phyloP scores from a whole-genome alignment of 2,888 invertebrate species.

The Phengaris alcon region DNA sequence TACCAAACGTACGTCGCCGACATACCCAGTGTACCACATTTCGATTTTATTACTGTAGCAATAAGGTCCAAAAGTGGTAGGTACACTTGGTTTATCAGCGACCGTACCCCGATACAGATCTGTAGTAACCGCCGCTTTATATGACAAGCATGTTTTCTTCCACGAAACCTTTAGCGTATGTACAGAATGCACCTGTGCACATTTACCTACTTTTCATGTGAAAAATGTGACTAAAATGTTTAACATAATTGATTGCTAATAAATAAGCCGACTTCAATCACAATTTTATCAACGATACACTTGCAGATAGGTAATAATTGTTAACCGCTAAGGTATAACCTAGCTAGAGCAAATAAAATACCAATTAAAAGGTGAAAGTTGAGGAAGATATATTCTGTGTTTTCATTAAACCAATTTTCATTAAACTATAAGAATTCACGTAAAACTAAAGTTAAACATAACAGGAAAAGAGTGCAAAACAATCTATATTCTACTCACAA shows the following conservation, averaged over 20 bases:
- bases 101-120: constrained; percentile 17
- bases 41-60: neutral
- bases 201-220: constrained; percentile 20
- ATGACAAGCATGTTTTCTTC: constrained; percentile 24
- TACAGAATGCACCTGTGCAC: constrained; percentile 15
- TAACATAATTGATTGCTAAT: neutral
- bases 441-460: too few species aligned
- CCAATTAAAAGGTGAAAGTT: neutral
- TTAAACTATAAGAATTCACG: too few species aligned
- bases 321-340: neutral
- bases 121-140: constrained; percentile 27
- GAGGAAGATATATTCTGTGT: neutral
- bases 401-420: too few species aligned
- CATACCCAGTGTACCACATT: neutral
- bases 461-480: too few species aligned
- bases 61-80: neutral
- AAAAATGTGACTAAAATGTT: constrained; percentile 1
- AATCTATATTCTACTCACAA: too few species aligned
- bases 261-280: neutral
- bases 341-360: neutral
- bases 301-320: neutral
- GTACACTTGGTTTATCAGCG: neutral
- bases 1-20: neutral
- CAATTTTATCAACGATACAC: neutral
- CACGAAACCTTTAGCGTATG: constrained; percentile 29